A percentile compares a stretch with the other conserved stretches of the same genome.
These are phyloP conservation scores for Cossypha caffra DNA, from an alignment of 2,797 vertebrate species.

Conservation along the genomic window DNA sequence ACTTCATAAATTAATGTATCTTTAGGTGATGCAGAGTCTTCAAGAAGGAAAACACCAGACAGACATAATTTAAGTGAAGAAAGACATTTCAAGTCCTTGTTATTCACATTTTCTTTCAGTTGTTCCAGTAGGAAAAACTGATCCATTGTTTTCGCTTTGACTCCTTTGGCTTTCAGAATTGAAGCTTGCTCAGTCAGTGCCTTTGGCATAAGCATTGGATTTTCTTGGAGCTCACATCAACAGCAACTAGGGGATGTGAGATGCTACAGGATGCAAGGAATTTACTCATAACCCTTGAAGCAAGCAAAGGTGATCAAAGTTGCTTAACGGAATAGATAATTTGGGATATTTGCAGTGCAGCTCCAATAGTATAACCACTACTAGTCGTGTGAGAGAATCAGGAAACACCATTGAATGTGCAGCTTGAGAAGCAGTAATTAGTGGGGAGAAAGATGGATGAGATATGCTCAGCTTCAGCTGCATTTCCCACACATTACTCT, in stretches of 20 bases:
- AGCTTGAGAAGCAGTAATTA: neutral
- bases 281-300: neutral
- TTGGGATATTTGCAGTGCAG: neutral
- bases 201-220: neutral
- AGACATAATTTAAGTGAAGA: neutral
- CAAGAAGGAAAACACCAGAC: neutral
- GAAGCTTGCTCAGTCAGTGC: neutral
- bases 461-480: neutral
- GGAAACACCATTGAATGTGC: rapidly evolving
- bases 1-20: neutral
- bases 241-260: neutral
- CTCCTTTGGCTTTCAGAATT: neutral
- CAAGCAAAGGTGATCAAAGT: neutral
- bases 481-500: neutral
- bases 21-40: neutral
- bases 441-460: neutral
- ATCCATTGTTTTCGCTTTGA: neutral
- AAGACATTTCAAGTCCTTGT: neutral
- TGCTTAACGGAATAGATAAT: neutral
- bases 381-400: neutral
- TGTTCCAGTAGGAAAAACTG: neutral
- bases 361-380: neutral
- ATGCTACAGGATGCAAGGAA: neutral
- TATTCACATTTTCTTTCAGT: neutral
- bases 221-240: neutral